phyloP scores from a whole-genome alignment of 53 echinoderm and acorn worm genomes.

The Actinopyga echinites region DNA sequence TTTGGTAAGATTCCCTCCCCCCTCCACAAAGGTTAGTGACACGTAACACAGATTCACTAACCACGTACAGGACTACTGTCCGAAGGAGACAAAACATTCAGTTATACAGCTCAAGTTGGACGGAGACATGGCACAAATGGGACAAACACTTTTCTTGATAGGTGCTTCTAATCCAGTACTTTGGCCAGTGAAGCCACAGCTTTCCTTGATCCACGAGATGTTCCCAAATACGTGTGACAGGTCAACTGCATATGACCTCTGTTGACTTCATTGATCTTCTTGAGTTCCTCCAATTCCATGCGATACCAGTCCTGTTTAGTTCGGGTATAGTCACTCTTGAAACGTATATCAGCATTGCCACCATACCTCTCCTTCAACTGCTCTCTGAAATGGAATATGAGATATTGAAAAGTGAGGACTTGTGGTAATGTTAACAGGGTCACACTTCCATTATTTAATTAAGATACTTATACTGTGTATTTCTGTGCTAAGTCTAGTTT shows the following conservation, averaged over 20 bases:
- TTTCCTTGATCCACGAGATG: slow-evolving; percentile 76
- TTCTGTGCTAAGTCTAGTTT: too few species aligned
- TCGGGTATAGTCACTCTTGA: slow-evolving; percentile 75
- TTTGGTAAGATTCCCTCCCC: too few species aligned
- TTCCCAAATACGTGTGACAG: slow-evolving; percentile 91
- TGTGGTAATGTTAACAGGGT: too few species aligned
- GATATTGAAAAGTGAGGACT: not conserved
- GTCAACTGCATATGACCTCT: slow-evolving; percentile 90
- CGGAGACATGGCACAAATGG: too few species aligned
- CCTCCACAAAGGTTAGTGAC: too few species aligned
- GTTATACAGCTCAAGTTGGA: too few species aligned
- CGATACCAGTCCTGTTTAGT: slow-evolving; percentile 93
- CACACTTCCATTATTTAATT: too few species aligned
- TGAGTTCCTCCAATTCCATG: slow-evolving; percentile 83
- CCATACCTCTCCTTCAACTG: slow-evolving; percentile 85
- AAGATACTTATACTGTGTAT: too few species aligned
- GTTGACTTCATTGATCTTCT: slow-evolving; percentile 81
- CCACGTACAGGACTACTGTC: too few species aligned
- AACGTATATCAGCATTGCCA: slow-evolving; percentile 78
- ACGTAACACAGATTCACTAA: too few species aligned
- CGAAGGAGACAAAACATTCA: too few species aligned
- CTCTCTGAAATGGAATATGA: slow-evolving; percentile 61
- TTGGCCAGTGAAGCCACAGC: slow-evolving; percentile 81
- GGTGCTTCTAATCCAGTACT: slow-evolving; percentile 59
- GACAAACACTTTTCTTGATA: too few species aligned